A percentile compares a stretch with the other conserved stretches of the same genome.
phyloP scores from a whole-genome alignment of 2,797 vertebrate species.

The Pteronotus mesoamericanus region DNA sequence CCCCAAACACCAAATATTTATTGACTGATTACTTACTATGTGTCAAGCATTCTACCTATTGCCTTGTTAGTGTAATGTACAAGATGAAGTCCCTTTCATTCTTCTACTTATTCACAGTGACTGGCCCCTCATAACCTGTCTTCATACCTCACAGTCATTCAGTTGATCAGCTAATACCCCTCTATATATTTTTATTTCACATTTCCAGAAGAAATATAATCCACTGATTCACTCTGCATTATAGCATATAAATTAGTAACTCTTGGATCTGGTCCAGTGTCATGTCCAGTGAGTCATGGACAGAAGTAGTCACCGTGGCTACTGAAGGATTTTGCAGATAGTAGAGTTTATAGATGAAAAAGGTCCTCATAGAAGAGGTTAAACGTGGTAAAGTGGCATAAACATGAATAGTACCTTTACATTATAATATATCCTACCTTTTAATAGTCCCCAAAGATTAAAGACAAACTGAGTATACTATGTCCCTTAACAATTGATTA shows the following conservation, averaged over 20 bases:
- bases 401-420: background rate
- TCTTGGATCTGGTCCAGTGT: background rate
- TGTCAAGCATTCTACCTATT: background rate
- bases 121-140: background rate
- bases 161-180: background rate
- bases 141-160: background rate
- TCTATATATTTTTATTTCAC: background rate
- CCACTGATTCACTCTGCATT: background rate
- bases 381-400: background rate
- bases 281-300: background rate
- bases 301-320: background rate
- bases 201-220: background rate
- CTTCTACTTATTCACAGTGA: background rate
- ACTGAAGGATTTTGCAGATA: background rate
- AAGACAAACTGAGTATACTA: background rate
- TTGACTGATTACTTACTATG: background rate
- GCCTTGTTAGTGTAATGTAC: background rate
- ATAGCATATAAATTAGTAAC: background rate
- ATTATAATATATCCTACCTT: background rate
- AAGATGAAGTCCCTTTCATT: background rate
- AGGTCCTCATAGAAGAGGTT: background rate
- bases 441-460: background rate
- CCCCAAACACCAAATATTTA: background rate
- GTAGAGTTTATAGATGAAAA: background rate
- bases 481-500: background rate